Conservation (phyloP, 2,797 vertebrate genomes). For the Phalanger gymnotis region DNA sequence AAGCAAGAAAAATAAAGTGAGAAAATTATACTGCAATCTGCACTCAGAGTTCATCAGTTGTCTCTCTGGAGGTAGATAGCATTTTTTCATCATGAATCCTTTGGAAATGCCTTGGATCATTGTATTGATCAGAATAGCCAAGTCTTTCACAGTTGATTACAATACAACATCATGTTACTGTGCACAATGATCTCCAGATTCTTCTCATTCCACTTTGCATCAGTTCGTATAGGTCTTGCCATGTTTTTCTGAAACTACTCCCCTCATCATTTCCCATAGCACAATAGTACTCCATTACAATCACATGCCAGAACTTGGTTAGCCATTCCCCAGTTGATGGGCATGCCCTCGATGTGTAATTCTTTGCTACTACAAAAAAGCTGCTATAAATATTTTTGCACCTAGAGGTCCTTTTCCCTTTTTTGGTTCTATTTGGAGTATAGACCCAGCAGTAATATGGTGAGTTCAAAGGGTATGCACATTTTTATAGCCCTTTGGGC, state of each 20-base stretch:
- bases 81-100: too few relatives aligned
- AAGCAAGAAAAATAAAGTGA: background rate
- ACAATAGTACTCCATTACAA: background rate
- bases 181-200: background rate
- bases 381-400: background rate
- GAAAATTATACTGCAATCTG: background rate
- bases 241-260: background rate
- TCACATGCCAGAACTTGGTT: background rate
- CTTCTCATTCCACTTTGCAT: background rate
- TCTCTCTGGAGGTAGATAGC: background rate
- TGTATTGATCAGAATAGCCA: background rate
- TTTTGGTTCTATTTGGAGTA: background rate
- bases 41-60: background rate
- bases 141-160: background rate
- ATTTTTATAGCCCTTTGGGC: background rate
- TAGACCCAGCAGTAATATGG: background rate
- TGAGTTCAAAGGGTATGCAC: background rate
- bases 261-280: background rate
- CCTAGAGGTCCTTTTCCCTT: background rate
- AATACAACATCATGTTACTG: background rate
- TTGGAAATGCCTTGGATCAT: background rate
- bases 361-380: background rate
- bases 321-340: background rate
- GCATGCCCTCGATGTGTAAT: background rate
- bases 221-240: background rate